A percentile compares a stretch with the other conserved stretches of the same genome.
Conservation (phyloP, 2,888 invertebrate genomes). For the Acleris emargana region DNA sequence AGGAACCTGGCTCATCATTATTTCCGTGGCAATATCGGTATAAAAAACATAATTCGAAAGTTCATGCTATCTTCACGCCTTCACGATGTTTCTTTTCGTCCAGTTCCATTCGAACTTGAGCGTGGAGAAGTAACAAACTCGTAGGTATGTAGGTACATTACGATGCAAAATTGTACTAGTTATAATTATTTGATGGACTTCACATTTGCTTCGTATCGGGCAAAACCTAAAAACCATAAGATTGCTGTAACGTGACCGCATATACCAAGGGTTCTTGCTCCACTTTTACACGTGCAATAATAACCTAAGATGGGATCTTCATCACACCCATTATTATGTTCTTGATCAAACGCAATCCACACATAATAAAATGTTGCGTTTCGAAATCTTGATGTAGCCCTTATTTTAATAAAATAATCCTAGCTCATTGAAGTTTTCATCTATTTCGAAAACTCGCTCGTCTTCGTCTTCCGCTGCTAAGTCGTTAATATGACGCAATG, state of each 20-base stretch:
- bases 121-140: too few species aligned
- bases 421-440: constrained; percentile 3
- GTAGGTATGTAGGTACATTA: constrained; percentile 5
- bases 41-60: too few species aligned
- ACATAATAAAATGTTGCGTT: constrained; percentile 1
- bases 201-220: constrained; percentile 5
- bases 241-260: constrained; percentile 4
- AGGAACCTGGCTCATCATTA: too few species aligned
- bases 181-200: neutral
- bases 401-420: constrained; percentile 4
- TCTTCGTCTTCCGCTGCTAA: neutral
- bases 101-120: too few species aligned
- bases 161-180: neutral
- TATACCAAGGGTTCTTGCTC: constrained; percentile 4
- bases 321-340: constrained; percentile 4
- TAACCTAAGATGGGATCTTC: neutral
- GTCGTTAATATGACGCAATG: too few species aligned
- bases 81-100: too few species aligned
- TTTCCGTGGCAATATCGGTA: too few species aligned
- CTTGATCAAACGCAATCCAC: constrained; percentile 4
- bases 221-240: constrained; percentile 1
- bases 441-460: constrained; percentile 5
- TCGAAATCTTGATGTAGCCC: neutral
- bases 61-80: too few species aligned
- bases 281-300: neutral